A percentile compares a stretch with the other conserved stretches of the same genome.
Evolutionary conservation across 2,888 invertebrate genomes (phyloP).

Genomic region (Hyalella azteca): DNA sequence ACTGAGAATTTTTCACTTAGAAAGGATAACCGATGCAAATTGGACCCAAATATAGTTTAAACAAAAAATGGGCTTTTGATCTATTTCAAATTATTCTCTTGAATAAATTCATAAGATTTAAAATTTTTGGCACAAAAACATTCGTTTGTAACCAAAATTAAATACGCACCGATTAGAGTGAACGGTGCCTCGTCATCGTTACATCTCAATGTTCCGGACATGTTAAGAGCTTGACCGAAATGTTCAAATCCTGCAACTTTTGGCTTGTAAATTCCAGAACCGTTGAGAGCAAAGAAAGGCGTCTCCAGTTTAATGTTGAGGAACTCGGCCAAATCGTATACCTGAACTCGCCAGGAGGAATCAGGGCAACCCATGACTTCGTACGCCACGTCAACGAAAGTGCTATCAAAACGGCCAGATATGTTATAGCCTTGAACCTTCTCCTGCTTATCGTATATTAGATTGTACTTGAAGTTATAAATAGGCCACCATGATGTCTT

Average conservation of each 20-base stretch:
- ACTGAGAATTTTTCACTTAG: too few relatives aligned
- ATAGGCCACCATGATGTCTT: slow-evolving; percentile 9
- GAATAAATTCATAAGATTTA: too few relatives aligned
- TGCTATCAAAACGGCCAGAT: neutral
- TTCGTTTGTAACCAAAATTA: too few relatives aligned
- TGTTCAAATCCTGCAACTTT: neutral
- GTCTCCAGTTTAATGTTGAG: neutral
- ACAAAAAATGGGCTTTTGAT: too few relatives aligned
- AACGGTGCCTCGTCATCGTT: slow-evolving; percentile 5
- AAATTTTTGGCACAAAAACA: too few relatives aligned
- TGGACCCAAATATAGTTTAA: too few relatives aligned
- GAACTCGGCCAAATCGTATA: slow-evolving; percentile 9
- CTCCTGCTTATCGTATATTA: neutral
- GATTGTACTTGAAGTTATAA: neutral
- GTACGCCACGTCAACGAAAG: neutral
- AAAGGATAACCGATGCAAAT: too few relatives aligned
- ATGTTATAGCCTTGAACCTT: neutral
- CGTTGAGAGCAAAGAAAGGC: neutral
- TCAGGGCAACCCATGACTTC: neutral
- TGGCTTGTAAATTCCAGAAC: neutral
- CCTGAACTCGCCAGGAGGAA: neutral
- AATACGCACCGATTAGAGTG: neutral
- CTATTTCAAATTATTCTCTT: too few relatives aligned
- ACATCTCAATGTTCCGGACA: neutral
- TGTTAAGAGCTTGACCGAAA: slow-evolving; percentile 10